Base-by-base conservation (phyloP, 2,888 invertebrate genomes). In the Megamerina dolium region DNA sequence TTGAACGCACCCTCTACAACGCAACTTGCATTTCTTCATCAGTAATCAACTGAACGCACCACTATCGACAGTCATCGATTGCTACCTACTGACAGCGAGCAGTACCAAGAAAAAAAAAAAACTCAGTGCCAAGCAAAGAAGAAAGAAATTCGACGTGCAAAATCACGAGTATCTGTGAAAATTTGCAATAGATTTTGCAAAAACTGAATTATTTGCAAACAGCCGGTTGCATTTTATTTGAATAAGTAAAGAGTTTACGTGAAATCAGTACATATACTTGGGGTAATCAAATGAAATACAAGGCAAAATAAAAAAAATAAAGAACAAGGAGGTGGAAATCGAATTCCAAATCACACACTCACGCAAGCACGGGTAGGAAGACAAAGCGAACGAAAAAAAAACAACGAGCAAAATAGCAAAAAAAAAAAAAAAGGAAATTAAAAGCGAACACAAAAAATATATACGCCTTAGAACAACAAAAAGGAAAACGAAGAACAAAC, bases 391-490 rank as follows among this genome's bases (percentile, higher is more conserved):
- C 20, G 16, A n/a, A n/a, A 29, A 32, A 37, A 57, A 50, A 51
- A 49, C 40, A 45, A 49, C 30, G 46, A 45, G 42, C 41, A 44
- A 45, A 33, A n/a, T 29, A 36, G 37, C 45, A 37, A 48, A 50
- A 41, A 41, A 43, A 37, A 31, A 37, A 33, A 45, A 36, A 45
- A 31, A 50, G 45, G 37, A 20, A 39, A 47, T 43, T 46, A 48
- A 50, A 53, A 50, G 37, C 39, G 41, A 51, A 43, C 38, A 46
- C 48, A 55, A 49, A 52, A 48, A 50, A 47, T 49, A 52, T 45
- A 50, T 48, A 55, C 55, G 54, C 53, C 54, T 55, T 55, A 51
- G 53, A 53, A 50, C 40, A 46, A 54, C 48, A 51, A 51, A 51
- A 29, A 43, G 46, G 21, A 46, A 45, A 41, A 45, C 45, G 48